Base-by-base conservation (phyloP, 1,140 invertebrate genomes). In the Mesaphorura yosii region DNA sequence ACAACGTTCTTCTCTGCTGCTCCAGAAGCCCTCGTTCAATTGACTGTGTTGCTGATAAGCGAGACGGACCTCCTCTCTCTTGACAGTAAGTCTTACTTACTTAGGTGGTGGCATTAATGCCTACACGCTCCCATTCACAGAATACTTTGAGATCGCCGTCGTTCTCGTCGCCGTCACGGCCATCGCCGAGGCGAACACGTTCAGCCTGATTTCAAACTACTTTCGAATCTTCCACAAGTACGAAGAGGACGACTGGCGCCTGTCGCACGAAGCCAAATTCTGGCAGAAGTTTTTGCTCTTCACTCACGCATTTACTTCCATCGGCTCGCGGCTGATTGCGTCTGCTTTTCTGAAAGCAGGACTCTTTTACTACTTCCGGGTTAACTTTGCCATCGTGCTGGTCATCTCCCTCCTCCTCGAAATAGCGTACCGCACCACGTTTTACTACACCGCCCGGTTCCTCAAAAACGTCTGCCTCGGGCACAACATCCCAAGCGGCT, bases 1-100 rank as follows among this genome's bases (percentile, higher is more conserved):
- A 39, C 55, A n/a, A 53, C 49, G 26, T 62, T 62, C 31, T 62
- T 62, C 29, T 23, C 38, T 15, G 60, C 60, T 0, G 53, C 56
- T 0, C 60, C 60, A 1, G 60, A 62, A 51, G 57, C 60, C 1
- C 17, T 62, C 10, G 49, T 62, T 3, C 60, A 62, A 41, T 34
- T 62, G 15, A 56, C 60, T 1, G 57, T 59, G 0, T 40, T 62
- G 3, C 38, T 58, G 15, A 42, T 53, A 15, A 58, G 37, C 15
- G 26, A 49, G 25, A 5, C 28, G 7, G 47, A 44, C 6, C n/a
- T n/a, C n/a, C n/a, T n/a, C n/a, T n/a, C n/a, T n/a, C n/a, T n/a
- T n/a, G n/a, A n/a, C n/a, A n/a, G n/a, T n/a, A n/a, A n/a, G n/a
- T n/a, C n/a, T n/a, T n/a, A n/a, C n/a, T n/a, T n/a, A n/a, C n/a